Evolutionary conservation across 1,140 invertebrate genomes (phyloP), one percentile per base, ranked within the genome.

Genomic region (Venturia canescens): DNA sequence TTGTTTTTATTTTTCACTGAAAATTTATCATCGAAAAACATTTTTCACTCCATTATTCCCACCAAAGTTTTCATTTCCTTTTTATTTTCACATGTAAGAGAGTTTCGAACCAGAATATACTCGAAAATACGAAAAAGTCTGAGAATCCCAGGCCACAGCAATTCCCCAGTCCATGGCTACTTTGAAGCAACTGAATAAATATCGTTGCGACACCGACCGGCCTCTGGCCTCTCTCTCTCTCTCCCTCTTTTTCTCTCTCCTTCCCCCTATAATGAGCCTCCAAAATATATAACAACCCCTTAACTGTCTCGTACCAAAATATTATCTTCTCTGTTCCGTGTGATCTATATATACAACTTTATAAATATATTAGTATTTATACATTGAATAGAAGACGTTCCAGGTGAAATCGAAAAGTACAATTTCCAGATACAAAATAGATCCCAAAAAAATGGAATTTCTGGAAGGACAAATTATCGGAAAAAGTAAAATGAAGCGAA

Each of bases 331-430:
- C 38, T 44, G 13, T 57, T 57, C 53, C 53, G 21, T 57, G 21
- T 57, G 5, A 57, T 3, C 18, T 23, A 57, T 57, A 23, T 57
- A 23, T 57, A 23, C 53, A n/a, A n/a, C 4, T 57, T 57, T 57
- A 57, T 23, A 57, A 57, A 57, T 57, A 57, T 57, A 57, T 57
- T n/a, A 57, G 53, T 21, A 57, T 57, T 21, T 57, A 23, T 57
- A 57, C 13, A 57, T 23, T 21, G 0, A 57, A 57, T 57, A 57
- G 18, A 5, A 57, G 53, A 57, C 3, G 53, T 23, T 57, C 13
- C 7, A 44, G 38, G 11, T 44, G 5, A 44, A 44, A 44, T 44
- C 3, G 34, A 34, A 3, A 34, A 34, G 34, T 34, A 4, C 34
- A 34, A n/a, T n/a, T n/a, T n/a, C n/a, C n/a, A n/a, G n/a, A n/a